Evolutionary conservation across 2,113 vertebrate species (phyloP).

Genomic region (Rynchops niger): DNA sequence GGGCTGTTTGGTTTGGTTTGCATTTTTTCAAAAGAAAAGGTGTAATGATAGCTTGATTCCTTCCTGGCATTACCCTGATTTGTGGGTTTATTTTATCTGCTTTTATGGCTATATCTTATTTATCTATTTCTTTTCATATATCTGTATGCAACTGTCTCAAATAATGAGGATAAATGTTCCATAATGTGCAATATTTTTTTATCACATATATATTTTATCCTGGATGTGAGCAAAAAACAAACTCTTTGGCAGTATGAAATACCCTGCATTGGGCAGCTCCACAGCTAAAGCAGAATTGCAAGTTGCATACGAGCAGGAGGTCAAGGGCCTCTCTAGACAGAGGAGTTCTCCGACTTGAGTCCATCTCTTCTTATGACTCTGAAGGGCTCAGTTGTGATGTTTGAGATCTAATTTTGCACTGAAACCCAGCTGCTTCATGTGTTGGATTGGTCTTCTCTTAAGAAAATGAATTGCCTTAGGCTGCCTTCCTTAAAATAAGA

Average conservation of each 20-base stretch:
- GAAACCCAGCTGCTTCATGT: not conserved
- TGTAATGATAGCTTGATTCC: not conserved
- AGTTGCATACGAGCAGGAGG: not conserved
- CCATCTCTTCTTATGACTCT: not conserved
- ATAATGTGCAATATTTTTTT: not conserved
- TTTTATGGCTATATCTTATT: not conserved
- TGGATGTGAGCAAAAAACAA: not conserved
- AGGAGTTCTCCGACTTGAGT: not conserved
- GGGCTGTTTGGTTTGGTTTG: not conserved
- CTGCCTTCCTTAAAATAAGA: slow-evolving; percentile 27
- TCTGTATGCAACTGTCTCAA: not conserved
- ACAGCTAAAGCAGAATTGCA: not conserved
- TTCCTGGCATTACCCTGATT: not conserved
- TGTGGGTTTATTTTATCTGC: not conserved
- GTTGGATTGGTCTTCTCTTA: not conserved
- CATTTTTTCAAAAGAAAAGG: not conserved
- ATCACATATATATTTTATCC: not conserved
- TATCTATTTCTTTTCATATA: not conserved
- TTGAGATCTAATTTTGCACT: slow-evolving; percentile 16
- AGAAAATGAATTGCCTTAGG: slow-evolving; percentile 31
- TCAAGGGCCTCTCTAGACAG: not conserved
- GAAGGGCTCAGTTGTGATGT: not conserved
- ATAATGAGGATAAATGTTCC: not conserved
- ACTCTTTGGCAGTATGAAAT: not conserved
- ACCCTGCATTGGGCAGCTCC: not conserved